Conservation (phyloP, 2,888 invertebrate species). For the Aspidiotus destructor region DNA sequence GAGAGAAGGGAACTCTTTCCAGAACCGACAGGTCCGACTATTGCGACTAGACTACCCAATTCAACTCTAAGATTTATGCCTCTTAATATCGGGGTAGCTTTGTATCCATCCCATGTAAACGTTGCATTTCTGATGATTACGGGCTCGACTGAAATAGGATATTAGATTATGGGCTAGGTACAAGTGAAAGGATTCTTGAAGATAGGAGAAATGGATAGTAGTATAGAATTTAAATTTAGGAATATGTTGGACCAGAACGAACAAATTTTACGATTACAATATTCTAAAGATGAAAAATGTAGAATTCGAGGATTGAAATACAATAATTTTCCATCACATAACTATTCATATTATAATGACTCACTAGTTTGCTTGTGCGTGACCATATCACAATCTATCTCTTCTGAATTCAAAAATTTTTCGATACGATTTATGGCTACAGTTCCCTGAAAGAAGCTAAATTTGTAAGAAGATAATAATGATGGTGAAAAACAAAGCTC, state of each 20-base stretch:
- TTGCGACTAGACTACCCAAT: conserved; percentile 61
- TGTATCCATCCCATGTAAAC: conserved; percentile 69
- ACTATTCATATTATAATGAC: neutral
- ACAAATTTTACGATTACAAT: too few relatives aligned
- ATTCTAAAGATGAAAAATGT: too few relatives aligned
- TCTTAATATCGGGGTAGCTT: conserved; percentile 54
- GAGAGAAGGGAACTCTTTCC: conserved; percentile 84
- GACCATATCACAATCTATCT: conserved; percentile 45
- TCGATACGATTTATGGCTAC: conserved; percentile 50
- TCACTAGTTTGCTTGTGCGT: conserved; percentile 41
- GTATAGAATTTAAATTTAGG: too few relatives aligned
- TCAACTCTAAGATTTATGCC: conserved; percentile 65
- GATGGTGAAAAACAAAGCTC: too few relatives aligned
- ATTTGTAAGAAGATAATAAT: too few relatives aligned
- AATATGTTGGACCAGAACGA: too few relatives aligned
- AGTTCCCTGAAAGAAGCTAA: conserved; percentile 40
- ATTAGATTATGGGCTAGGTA: too few relatives aligned
- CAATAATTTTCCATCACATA: too few relatives aligned
- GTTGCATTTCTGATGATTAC: conserved; percentile 76
- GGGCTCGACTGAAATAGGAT: conserved; percentile 51
- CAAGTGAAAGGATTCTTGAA: too few relatives aligned
- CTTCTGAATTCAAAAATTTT: conserved; percentile 48
- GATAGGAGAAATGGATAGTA: too few relatives aligned
- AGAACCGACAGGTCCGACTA: conserved; percentile 80
- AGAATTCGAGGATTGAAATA: too few relatives aligned